Evolutionary conservation across 2,888 invertebrate species (phyloP), one percentile per base, ranked within the genome.

Genomic region (Lapara coniferarum): DNA sequence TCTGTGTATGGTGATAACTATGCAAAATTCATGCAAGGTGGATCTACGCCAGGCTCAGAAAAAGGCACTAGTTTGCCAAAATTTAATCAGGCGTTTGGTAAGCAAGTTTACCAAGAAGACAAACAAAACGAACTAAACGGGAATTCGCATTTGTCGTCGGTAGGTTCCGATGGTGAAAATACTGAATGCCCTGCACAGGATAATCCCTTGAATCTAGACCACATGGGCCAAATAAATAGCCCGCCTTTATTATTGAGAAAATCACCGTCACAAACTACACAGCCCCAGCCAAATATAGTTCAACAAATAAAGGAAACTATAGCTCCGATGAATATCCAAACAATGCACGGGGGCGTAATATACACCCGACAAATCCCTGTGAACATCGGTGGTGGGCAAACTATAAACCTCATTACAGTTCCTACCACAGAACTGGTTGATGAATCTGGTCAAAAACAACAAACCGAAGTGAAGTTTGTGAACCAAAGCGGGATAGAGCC

Each of bases 41-140:
- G 90, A 0, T 85, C 89, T 49, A 84, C 79, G 85, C 30, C 82
- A 12, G 74, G 78, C 66, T 77, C 85, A 56, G 95, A 95, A 79
- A 92, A 93, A 77, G 84, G 90, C 10, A 94, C 94, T 12, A 93
- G 94, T 69, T 88, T 97, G 71, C 97, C 97, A 4, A 97, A 97
- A 86, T 97, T 97, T 83, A 96, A 96, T 81, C 97, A 97, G 87
- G 97, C 96, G 0, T 97, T 97, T 84, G 96, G 97, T 0, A 96
- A 96, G 86, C 95, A 96, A 63, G 95, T 96, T 59, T 96, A 94
- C 81, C 95, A 92, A 85, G 94, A 94, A 58, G 87, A 85, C 74
- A 90, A 90, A 70, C 79, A 79, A 70, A 85, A 79, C 68, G 91
- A 91, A 71, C 80, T 88, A 2, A 84, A 80, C 69, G 78, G 77